A percentile compares a stretch with the other conserved stretches of the same genome.
These are phyloP conservation scores for Micoletzkya japonica DNA, from an alignment of 2,888 invertebrate species.

Conservation along the genomic window DNA sequence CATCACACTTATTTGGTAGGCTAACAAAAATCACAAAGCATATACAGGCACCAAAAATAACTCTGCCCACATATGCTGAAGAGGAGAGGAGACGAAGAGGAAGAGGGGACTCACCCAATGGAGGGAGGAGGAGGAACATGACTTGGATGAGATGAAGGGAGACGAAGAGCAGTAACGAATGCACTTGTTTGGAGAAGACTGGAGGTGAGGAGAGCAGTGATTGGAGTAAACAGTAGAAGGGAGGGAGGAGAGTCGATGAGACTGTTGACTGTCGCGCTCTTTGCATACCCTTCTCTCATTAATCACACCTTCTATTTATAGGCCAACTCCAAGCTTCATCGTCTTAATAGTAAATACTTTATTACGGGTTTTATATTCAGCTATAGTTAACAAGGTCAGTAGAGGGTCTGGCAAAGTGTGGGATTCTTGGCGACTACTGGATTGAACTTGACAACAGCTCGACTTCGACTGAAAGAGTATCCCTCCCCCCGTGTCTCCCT, in stretches of 20 bases:
- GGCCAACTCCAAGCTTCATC: too few relatives aligned
- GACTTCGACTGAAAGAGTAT: constrained; percentile 3
- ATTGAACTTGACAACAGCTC: constrained; percentile 27
- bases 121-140: not conserved
- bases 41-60: too few relatives aligned
- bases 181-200: constrained; percentile 4
- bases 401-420: constrained; percentile 19
- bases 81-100: too few relatives aligned
- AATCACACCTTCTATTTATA: constrained; percentile 8
- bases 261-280: constrained; percentile 15
- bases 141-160: not conserved
- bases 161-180: not conserved
- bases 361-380: too few relatives aligned
- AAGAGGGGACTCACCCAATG: too few relatives aligned
- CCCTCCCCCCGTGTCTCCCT: not conserved
- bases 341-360: too few relatives aligned
- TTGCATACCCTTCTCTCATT: not conserved
- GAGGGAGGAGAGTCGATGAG: not conserved
- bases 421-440: constrained; percentile 18
- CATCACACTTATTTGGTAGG: too few relatives aligned
- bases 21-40: too few relatives aligned
- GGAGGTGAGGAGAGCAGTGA: too few relatives aligned
- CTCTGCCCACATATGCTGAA: too few relatives aligned
- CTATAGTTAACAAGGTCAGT: too few relatives aligned
- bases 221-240: too few relatives aligned